These are phyloP conservation scores for Ichneumoninae sp. DNA, from an alignment of 2,888 invertebrate species.

Conservation along the genomic window DNA sequence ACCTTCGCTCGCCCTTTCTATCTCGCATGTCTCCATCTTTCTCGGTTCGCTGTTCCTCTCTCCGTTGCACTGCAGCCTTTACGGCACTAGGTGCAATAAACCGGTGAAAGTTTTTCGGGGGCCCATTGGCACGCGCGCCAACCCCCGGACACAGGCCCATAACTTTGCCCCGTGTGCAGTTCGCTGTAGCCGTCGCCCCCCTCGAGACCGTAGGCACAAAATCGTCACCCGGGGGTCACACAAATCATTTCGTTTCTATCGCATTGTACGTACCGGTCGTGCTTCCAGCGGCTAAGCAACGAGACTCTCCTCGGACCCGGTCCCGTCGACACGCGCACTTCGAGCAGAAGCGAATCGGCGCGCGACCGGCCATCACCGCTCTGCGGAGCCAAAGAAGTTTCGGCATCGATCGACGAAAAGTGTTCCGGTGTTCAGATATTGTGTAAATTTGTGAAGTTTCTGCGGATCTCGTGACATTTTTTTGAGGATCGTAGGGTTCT, in stretches of 20 bases:
- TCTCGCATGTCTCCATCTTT: slow-evolving; percentile 43
- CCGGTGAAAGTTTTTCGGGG: slow-evolving; percentile 81
- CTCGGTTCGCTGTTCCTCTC: slow-evolving; percentile 38
- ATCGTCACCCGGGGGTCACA: slow-evolving; percentile 78
- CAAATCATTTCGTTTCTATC: slow-evolving; percentile 80
- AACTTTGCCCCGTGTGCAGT: slow-evolving; percentile 32
- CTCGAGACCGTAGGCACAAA: slow-evolving; percentile 71
- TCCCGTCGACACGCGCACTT: slow-evolving; percentile 43
- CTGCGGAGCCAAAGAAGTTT: slow-evolving; percentile 45
- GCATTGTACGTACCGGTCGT: slow-evolving; percentile 74
- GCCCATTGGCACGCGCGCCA: slow-evolving; percentile 80
- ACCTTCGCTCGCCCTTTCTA: slow-evolving; percentile 62
- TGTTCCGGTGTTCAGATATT: not conserved
- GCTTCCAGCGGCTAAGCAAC: slow-evolving; percentile 46
- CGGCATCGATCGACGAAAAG: not conserved
- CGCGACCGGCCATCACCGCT: slow-evolving; percentile 70
- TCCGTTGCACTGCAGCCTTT: slow-evolving; percentile 36
- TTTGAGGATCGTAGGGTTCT: not conserved
- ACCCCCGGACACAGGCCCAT: slow-evolving; percentile 66
- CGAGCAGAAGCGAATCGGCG: slow-evolving; percentile 70
- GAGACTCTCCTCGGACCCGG: slow-evolving; percentile 40
- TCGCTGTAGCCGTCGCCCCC: slow-evolving; percentile 68
- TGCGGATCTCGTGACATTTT: slow-evolving; percentile 17
- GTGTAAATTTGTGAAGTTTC: slow-evolving; percentile 22
- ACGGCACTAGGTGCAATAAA: slow-evolving; percentile 73